Evolutionary conservation across 2,888 invertebrate genomes (phyloP), one percentile per base, ranked within the genome.

Genomic region (Oithona nana): DNA sequence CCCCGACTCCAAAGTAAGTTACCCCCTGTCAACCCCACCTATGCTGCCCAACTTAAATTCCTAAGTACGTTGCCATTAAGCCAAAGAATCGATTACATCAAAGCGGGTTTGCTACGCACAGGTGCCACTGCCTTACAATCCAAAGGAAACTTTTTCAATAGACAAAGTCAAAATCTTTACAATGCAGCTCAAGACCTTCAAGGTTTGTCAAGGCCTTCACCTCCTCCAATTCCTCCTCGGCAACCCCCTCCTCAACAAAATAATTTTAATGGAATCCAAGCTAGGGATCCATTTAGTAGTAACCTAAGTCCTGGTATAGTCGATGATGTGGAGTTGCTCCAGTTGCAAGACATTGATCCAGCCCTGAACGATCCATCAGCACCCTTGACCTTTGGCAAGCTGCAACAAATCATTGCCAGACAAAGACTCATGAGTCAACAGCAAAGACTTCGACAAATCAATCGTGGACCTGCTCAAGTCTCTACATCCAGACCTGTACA

Each of bases 81-180:
- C 6, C 11, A 52, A 11, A 11, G 56, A 28, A 8, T 56, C 3
- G 26, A 16, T 28, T 11, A 56, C 26, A 11, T 56, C 26, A 56
- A 56, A 28, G 22, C 56, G 6, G 56, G 56, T 11, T 11, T 28
- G 8, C 56, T 56, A 13, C 13, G 56, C 6, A 56, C 56, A 28
- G 56, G 56, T 11, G 24, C 56, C 56, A 56, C 13, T 56, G 56
- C 56, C 28, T n/a, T 56, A 11, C 13, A 26, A 28, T 56, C 26
- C 28, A 56, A 56, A 28, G 56, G 20, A 13, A 28, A 56, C 11
- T 8, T 51, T 20, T 51, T 11, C 39, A 6, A 39, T 11, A 39
- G 6, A 16, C 8, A 16, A 11, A 39, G 39, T 16, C 39, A 39
- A 39, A 39, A 39, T 39, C 39, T 39, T 16, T 11, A 39, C 39